Evolutionary conservation across 2,113 vertebrate species (phyloP), one percentile per base, ranked within the genome.

Genomic region (Promerops cafer): DNA sequence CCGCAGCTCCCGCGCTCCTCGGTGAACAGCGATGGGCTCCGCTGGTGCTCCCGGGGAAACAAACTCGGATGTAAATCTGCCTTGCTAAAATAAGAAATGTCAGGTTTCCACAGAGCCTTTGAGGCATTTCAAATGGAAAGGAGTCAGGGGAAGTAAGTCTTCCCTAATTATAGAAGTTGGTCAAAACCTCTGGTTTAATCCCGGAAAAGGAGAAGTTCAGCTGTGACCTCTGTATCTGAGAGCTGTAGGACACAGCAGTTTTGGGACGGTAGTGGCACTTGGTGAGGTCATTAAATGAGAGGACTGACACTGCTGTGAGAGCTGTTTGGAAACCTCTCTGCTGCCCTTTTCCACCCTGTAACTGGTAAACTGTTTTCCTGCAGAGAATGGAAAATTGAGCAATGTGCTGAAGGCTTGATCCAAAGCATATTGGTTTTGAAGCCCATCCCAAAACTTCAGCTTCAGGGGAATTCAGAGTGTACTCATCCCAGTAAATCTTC

Each of bases 331-430:
- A 96, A 81, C 40, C 16, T 68, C 45, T 45, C 37, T 68, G 68
- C 83, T 86, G 88, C 86, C 93, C 85, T 89, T 92, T 94, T 94
- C 79, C 80, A 86, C 83, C 31, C 85, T 90, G 23, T 59, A 86
- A 90, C 16, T 96, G 96, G 93, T 78, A 85, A 74, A 93, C 81
- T 94, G 93, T 90, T 96, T 96, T 96, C 76, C 45, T 94, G 79
- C 69, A 57, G 50, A 93, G 92, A 96, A 95, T 92, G 94, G 96
- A 96, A 96, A 97, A 94, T 96, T 96, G 92, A 92, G 92, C 96
- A 97, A 96, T 89, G 65, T 90, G 80, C 79, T 54, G 86, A 90
- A 68, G 80, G 44, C 83, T 95, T 92, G 90, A 96, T 96, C 80
- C 89, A 96, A 97, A 94, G 95, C 94, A 93, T 56, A 56, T 89